These are phyloP conservation scores for Chrysina gloriosa DNA, from an alignment of 2,888 invertebrate species.

Conservation along the genomic window DNA sequence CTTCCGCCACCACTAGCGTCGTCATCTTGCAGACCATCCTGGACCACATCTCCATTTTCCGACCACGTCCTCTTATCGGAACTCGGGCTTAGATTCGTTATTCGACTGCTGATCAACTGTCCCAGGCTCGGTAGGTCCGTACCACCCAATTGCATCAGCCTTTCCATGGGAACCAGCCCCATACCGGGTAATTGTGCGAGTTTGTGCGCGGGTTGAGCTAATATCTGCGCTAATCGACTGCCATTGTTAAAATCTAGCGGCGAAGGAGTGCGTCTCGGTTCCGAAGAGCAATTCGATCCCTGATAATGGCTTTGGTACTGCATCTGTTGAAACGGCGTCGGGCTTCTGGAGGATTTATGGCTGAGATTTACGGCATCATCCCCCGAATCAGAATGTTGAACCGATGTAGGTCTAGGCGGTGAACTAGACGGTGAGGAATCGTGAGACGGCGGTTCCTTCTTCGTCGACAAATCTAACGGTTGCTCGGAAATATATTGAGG, in stretches of 20 bases:
- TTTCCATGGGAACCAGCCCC: constrained; percentile 75
- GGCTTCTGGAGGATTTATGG: constrained; percentile 75
- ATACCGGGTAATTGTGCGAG: constrained; percentile 58
- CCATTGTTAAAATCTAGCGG: constrained; percentile 65
- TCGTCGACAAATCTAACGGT: constrained; percentile 91
- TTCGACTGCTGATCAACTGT: constrained; percentile 69
- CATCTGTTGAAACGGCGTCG: constrained; percentile 68
- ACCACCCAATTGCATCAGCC: constrained; percentile 69
- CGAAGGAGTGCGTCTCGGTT: constrained; percentile 58
- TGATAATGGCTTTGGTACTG: constrained; percentile 67
- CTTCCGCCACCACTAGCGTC: constrained; percentile 54
- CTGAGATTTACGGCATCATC: constrained; percentile 84
- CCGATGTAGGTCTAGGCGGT: constrained; percentile 73
- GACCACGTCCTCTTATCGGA: constrained; percentile 71
- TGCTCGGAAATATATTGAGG: constrained; percentile 70
- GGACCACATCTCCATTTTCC: constrained; percentile 57
- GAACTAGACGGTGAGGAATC: constrained; percentile 73
- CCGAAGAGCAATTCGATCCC: constrained; percentile 73
- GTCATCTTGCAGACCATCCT: constrained; percentile 52
- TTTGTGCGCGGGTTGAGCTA: constrained; percentile 65
- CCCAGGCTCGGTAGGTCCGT: constrained; percentile 71
- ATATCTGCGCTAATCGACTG: constrained; percentile 66
- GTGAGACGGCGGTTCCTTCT: constrained; percentile 72
- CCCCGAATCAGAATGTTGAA: constrained; percentile 72
- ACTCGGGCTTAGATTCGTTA: constrained; percentile 72